Evolutionary conservation across 1,140 invertebrate genomes (phyloP).

Genomic region (Chymomyza costata): DNA sequence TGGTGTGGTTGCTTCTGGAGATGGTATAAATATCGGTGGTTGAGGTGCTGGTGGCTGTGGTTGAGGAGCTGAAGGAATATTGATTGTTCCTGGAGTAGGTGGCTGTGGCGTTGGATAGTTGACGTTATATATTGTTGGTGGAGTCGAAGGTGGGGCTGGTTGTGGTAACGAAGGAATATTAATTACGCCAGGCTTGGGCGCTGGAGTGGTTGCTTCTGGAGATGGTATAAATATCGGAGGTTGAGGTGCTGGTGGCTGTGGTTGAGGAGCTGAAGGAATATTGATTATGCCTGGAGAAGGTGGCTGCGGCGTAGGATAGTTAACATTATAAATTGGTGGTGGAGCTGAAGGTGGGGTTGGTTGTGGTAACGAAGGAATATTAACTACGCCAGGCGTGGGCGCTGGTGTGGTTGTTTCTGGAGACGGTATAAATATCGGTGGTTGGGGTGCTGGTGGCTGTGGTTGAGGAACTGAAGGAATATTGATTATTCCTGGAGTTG

Average conservation of each 20-base stretch:
- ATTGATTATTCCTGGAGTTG: constrained; percentile 12
- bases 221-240: background rate
- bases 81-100: constrained; percentile 83
- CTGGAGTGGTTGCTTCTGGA: no score
- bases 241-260: background rate
- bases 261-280: background rate
- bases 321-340: constrained; percentile 73
- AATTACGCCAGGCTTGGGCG: constrained; percentile 81
- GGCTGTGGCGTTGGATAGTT: constrained; percentile 80
- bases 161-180: constrained; percentile 26
- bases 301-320: background rate
- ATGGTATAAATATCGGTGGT: constrained; percentile 51
- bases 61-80: constrained; percentile 80
- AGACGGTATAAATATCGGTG: constrained; percentile 4
- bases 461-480: constrained; percentile 5
- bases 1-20: constrained; percentile 79
- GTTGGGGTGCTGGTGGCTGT: background rate
- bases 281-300: background rate
- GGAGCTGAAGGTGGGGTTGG: background rate
- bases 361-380: constrained; percentile 75
- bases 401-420: background rate
- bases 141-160: background rate
- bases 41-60: constrained; percentile 58
- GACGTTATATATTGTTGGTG: background rate
- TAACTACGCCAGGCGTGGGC: background rate